Percentiles rank a stretch among this genome's conserved stretches.
Evolutionary conservation across 2,888 invertebrate species (phyloP).

Genomic region (Monoplex corrugatus): DNA sequence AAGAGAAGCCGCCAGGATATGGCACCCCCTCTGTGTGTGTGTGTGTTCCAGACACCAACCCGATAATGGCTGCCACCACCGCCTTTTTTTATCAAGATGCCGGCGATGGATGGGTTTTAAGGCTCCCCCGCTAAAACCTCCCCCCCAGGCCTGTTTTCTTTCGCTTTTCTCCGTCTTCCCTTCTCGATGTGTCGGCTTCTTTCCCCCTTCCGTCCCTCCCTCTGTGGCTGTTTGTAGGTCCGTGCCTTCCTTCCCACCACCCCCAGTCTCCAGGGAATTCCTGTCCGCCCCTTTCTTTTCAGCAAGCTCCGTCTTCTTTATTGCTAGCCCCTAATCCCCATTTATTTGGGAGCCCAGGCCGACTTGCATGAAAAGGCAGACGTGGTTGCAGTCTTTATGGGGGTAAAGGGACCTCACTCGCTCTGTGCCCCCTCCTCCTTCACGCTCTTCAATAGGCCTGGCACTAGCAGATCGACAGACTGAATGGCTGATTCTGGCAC

Average conservation of each 20-base stretch:
- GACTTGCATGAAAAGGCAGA: conserved; percentile 3
- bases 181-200: not conserved
- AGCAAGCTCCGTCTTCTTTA: not conserved
- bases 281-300: not conserved
- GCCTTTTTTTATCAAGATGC: conserved; percentile 27
- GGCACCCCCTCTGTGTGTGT: not conserved
- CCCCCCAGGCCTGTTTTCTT: not conserved
- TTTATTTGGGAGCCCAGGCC: not conserved
- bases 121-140: not conserved
- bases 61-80: not conserved
- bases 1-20: too few species aligned
- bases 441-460: too few species aligned
- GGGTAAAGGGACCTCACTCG: not conserved
- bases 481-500: too few species aligned
- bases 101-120: conserved; percentile 32
- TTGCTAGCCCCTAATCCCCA: conserved; percentile 25
- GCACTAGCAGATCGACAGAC: too few species aligned
- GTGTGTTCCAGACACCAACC: conserved; percentile 17
- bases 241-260: not conserved
- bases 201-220: too few species aligned
- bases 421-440: conserved; percentile 1
- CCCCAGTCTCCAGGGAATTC: not conserved
- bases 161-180: not conserved
- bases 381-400: not conserved
- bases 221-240: not conserved